phyloP scores from a whole-genome alignment of 2,888 invertebrate species.

The Hedychridium roseum region DNA sequence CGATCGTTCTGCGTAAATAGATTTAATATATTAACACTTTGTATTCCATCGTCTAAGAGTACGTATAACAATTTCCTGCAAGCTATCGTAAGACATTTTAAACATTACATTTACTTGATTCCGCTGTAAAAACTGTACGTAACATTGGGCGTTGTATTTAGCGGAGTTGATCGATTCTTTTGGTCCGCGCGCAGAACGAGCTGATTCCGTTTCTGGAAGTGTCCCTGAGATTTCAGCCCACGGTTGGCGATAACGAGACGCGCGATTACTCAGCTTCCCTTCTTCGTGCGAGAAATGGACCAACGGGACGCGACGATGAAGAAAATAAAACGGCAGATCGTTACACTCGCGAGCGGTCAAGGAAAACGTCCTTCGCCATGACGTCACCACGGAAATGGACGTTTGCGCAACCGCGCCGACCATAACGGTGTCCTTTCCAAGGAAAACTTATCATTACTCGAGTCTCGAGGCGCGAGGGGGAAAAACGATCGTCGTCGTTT shows the following conservation, averaged over 20 bases:
- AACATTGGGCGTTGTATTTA: too few relatives aligned
- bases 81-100: conserved; percentile 1
- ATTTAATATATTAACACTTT: conserved; percentile 4
- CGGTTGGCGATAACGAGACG: conserved; percentile 10
- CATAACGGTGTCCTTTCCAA: conserved; percentile 41
- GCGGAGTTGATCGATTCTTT: too few relatives aligned
- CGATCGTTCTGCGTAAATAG: too few relatives aligned
- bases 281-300: too few relatives aligned
- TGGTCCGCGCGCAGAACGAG: too few relatives aligned
- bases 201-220: conserved; percentile 10
- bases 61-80: conserved; percentile 4
- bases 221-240: conserved; percentile 3
- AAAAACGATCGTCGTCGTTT: conserved; percentile 27
- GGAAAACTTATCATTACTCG: conserved; percentile 37
- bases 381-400: conserved; percentile 19
- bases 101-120: conserved; percentile 6
- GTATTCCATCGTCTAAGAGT: conserved; percentile 5
- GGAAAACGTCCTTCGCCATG: conserved; percentile 20
- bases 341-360: conserved; percentile 26
- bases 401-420: conserved; percentile 27
- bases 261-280: too few relatives aligned
- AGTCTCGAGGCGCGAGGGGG: conserved; percentile 20
- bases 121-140: too few relatives aligned
- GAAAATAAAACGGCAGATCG: conserved; percentile 16
- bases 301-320: too few relatives aligned